phyloP scores from a whole-genome alignment of 2,888 invertebrate species.

The Phyllotreta striolata region DNA sequence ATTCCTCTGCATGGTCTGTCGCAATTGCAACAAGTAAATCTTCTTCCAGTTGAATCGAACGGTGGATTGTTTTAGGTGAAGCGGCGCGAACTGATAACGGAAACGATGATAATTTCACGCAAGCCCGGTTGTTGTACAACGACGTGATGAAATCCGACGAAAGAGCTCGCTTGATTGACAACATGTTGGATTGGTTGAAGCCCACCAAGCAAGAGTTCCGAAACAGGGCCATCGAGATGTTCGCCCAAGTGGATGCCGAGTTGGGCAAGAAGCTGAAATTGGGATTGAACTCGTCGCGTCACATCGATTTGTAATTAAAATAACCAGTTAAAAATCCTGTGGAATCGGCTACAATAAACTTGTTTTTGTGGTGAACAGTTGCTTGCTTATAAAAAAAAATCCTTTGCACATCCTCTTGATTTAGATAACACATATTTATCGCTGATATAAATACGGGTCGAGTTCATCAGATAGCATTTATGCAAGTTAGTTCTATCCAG shows the following conservation, averaged over 20 bases:
- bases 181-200: conserved; percentile 80
- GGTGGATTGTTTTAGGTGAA: conserved; percentile 63
- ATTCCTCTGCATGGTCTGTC: conserved; percentile 64
- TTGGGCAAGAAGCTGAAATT: conserved; percentile 77
- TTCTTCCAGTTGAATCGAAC: background rate
- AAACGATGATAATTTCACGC: conserved; percentile 90
- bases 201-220: conserved; percentile 85
- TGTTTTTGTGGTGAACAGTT: conserved; percentile 23
- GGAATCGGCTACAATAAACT: conserved; percentile 1
- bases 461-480: background rate
- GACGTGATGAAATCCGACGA: conserved; percentile 74
- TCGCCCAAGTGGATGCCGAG: conserved; percentile 81
- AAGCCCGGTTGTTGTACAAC: conserved; percentile 66
- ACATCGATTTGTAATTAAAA: conserved; percentile 44
- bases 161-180: conserved; percentile 76
- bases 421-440: conserved; percentile 21
- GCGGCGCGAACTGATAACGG: conserved; percentile 80
- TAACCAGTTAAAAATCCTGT: background rate
- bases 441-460: background rate
- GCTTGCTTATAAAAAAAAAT: conserved; percentile 17
- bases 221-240: conserved; percentile 83
- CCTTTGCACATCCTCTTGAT: conserved; percentile 2
- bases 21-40: too few relatives aligned
- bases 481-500: background rate
- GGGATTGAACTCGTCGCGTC: conserved; percentile 43